Base-by-base conservation (phyloP, 2,797 vertebrate species). In the Pteropus rufus region DNA sequence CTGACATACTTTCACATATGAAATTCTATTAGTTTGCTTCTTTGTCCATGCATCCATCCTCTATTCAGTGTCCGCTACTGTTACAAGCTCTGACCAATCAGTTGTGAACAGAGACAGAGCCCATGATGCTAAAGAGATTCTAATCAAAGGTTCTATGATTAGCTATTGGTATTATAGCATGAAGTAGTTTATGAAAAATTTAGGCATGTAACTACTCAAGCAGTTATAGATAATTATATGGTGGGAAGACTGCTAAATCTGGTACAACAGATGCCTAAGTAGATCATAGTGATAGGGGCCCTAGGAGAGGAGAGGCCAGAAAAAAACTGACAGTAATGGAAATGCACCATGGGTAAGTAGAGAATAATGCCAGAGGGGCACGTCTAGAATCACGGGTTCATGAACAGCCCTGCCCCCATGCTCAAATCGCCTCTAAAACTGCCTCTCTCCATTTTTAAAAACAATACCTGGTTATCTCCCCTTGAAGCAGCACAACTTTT, bases 141-240 rank as follows among this genome's bases (percentile, higher is more conserved):
- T 69, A 91, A 85, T 80, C 64, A 95, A 93, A 89, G 44, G 9
- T 26, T 89, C 62, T 86, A 24, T 89, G 72, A 67, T 85, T 89
- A 96, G 36, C 72, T 34, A 44, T 46, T 88, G 52, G 29, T 79
- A 82, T 93, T 88, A 94, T 8, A 76, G 69, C 73, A 73, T 62
- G n/a, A 96, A 93, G 41, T 70, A 58, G 26, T 65, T 86, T 81
- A 75, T 77, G 85, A 92, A 60, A 95, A 89, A 96, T 81, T 72
- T 46, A 89, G 29, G 36, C 36, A 58, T 69, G 65, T 77, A 67
- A 92, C 34, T 93, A 29, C 31, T 84, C 18, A 41, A 95, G n/a
- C 60, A 64, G 72, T 94, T 90, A 84, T 69, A 81, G 34, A 76
- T 84, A 79, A 92, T 77, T 81, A 88, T 26, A 89, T 31, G 44